Conservation (phyloP, 2,797 vertebrate species). For the Lycodopsis pacificus region DNA sequence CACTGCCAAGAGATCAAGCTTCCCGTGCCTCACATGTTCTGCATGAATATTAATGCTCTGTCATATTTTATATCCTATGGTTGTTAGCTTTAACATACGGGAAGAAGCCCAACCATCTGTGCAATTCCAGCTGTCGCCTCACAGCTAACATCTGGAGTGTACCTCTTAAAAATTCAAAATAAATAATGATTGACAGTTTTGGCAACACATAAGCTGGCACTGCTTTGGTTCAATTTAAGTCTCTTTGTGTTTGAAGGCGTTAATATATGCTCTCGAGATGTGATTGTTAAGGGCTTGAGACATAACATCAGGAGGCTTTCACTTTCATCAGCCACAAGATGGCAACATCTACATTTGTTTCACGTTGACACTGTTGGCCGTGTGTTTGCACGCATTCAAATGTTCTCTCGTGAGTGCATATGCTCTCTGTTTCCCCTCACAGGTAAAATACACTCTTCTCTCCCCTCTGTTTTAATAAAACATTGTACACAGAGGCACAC, state of each 20-base stretch:
- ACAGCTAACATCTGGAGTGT: slow-evolving; percentile 10
- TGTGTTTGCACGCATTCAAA: slow-evolving; percentile 1
- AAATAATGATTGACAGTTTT: not conserved
- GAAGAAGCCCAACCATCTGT: slow-evolving; percentile 63
- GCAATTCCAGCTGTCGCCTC: slow-evolving; percentile 56
- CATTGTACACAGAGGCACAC: slow-evolving; percentile 11
- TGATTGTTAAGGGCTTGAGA: not conserved
- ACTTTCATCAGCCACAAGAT: slow-evolving; percentile 70
- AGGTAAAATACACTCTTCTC: slow-evolving; percentile 39
- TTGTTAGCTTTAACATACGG: slow-evolving; percentile 63
- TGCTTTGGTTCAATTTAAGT: not conserved
- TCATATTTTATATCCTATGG: slow-evolving; percentile 50
- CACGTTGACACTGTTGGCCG: not conserved
- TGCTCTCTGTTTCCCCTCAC: slow-evolving; percentile 15
- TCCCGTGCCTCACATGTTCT: slow-evolving; percentile 14
- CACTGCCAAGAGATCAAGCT: slow-evolving; percentile 33
- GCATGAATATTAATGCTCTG: slow-evolving; percentile 64
- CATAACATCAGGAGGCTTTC: not conserved
- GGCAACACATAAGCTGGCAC: not conserved
- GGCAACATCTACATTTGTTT: slow-evolving; percentile 68
- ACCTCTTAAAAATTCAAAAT: slow-evolving; percentile 18
- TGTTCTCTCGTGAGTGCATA: slow-evolving; percentile 2
- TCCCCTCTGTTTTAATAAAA: slow-evolving; percentile 46
- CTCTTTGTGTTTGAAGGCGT: slow-evolving; percentile 24
- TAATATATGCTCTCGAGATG: not conserved